Evolutionary conservation across 2,113 vertebrate species (phyloP).

Genomic region (Oncorhynchus tshawytscha): DNA sequence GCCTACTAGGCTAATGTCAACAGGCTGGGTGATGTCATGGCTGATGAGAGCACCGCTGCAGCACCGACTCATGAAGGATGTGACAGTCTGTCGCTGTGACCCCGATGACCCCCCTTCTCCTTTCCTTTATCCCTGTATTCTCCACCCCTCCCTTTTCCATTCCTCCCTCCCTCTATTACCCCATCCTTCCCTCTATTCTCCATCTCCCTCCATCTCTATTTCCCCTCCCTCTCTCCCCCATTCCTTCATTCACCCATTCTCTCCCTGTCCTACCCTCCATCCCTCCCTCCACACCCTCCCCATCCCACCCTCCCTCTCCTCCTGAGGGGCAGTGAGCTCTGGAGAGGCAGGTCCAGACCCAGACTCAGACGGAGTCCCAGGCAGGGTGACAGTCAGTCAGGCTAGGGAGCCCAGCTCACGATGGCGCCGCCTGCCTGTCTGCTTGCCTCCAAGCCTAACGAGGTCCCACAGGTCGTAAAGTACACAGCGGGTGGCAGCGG

Average conservation of each 20-base stretch:
- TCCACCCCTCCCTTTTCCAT: neutral
- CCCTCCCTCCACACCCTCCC: neutral
- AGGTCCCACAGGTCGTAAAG: constrained; percentile 53
- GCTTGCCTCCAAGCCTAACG: constrained; percentile 45
- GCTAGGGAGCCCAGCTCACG: constrained; percentile 15
- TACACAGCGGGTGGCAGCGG: constrained; percentile 37
- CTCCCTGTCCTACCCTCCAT: neutral
- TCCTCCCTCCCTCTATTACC: neutral
- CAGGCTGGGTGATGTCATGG: constrained; percentile 31
- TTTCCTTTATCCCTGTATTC: neutral
- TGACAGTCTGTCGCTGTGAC: constrained; percentile 9
- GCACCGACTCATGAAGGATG: constrained; percentile 21
- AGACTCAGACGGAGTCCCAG: constrained; percentile 15
- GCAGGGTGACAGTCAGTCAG: constrained; percentile 19
- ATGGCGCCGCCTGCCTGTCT: constrained; percentile 43
- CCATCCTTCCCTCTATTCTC: neutral
- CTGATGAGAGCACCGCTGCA: constrained; percentile 6
- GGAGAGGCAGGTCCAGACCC: neutral
- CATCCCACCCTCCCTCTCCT: neutral
- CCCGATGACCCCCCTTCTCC: neutral
- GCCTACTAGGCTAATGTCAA: constrained; percentile 33
- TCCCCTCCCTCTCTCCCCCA: neutral
- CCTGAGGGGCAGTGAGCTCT: neutral
- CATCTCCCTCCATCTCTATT: neutral
- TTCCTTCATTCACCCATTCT: neutral